Base-by-base conservation (phyloP, 2,113 vertebrate species). In the Anas platyrhynchos region DNA sequence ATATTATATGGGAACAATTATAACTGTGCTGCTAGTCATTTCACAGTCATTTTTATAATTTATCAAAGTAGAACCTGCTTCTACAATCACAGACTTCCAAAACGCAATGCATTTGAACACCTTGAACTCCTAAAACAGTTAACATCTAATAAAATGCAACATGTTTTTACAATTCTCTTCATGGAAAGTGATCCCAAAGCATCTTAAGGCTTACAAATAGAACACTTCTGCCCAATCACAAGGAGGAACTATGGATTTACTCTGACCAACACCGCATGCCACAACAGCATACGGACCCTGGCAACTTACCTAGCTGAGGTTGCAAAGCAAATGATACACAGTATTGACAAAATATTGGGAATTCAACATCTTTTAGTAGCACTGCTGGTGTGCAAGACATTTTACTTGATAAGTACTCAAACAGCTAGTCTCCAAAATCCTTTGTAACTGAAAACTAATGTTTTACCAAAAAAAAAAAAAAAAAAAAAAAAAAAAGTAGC, bases 1-100 rank as follows among this genome's bases (percentile, higher is more conserved):
- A 41, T 58, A 86, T 93, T 94, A 41, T 83, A 88, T 86, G 41
- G 59, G 55, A 86, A 59, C 83, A 91, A 95, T 87, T 87, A 72
- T 54, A 91, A 90, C 79, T 34, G 44, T 88, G 59, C 79, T 83
- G n/a, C 68, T 72, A 93, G 65, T 88, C 83, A 86, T 4, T 4
- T 65, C 67, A 58, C 36, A 86, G 34, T 43, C 44, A 62, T 87
- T 84, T 95, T 52, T 54, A 62, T 54, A 58, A 78, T 68, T 82
- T 71, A 68, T 54, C 71, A 48, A 89, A 87, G 81, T 25, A 85
- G 62, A 91, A 76, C 36, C 67, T 88, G 41, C 61, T 71, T 34
- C 76, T 73, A 7, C 52, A 82, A 52, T 23, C 55, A 74, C 31
- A 80, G 31, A 34, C 61, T 72, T 61, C 61, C 2, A 9, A 92